phyloP scores from a whole-genome alignment of 2,113 vertebrate species.

The Syngnathoides biaculeatus region DNA sequence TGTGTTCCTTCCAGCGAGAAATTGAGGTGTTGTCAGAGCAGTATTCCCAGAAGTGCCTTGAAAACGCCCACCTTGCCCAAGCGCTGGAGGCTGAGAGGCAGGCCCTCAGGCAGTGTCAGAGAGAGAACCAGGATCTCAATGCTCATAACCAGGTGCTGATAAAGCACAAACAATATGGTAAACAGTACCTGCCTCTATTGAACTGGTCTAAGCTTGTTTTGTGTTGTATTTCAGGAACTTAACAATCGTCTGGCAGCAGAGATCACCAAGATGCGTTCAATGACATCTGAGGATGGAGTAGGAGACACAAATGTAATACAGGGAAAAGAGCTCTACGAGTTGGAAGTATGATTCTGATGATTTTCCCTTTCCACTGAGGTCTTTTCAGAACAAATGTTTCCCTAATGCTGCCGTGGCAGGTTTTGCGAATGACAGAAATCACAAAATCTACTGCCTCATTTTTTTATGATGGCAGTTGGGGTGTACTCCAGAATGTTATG shows the following conservation, averaged over 20 bases:
- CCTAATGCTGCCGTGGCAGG: too few species aligned
- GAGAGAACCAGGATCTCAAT: slow-evolving; percentile 82
- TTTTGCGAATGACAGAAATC: too few species aligned
- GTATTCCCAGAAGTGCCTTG: slow-evolving; percentile 82
- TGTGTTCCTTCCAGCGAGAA: slow-evolving; percentile 77
- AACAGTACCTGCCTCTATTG: not conserved
- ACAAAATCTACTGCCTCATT: too few species aligned
- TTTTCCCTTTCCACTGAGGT: not conserved
- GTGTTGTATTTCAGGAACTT: slow-evolving; percentile 62
- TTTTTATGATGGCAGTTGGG: too few species aligned
- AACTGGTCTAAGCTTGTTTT: not conserved
- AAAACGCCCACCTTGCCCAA: slow-evolving; percentile 80
- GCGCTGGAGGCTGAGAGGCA: slow-evolving; percentile 80
- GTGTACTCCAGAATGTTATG: too few species aligned
- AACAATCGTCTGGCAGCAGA: slow-evolving; percentile 79
- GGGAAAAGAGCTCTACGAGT: slow-evolving; percentile 78
- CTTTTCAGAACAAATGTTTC: not conserved
- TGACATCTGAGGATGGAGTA: slow-evolving; percentile 68
- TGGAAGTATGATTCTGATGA: slow-evolving; percentile 64
- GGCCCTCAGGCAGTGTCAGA: slow-evolving; percentile 79
- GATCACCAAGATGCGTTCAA: slow-evolving; percentile 79
- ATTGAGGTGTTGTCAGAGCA: slow-evolving; percentile 81
- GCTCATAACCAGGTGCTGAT: slow-evolving; percentile 77
- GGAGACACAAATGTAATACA: slow-evolving; percentile 64
- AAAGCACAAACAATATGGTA: not conserved